Percentiles rank a stretch among this genome's conserved stretches.
Conservation (phyloP, 2,113 vertebrate species). For the Tylochromis polylepis region DNA sequence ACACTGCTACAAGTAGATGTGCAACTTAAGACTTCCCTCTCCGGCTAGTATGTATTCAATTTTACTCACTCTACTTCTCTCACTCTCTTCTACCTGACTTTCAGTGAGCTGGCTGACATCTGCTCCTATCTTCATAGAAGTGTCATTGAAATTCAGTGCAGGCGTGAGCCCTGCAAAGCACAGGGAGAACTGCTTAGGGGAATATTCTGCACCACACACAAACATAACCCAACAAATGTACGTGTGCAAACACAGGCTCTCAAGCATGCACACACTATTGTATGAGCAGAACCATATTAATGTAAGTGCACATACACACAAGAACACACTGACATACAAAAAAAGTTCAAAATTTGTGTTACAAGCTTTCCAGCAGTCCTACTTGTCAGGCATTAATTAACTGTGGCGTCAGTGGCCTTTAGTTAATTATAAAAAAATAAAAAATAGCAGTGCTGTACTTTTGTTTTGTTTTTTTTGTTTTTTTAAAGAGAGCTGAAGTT, state of each 20-base stretch:
- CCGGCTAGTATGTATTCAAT: slow-evolving; percentile 20
- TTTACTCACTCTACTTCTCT: slow-evolving; percentile 14
- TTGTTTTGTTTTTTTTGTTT: too few relatives aligned
- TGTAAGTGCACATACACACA: neutral
- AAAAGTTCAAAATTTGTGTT: neutral
- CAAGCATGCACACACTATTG: neutral
- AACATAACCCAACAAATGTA: neutral
- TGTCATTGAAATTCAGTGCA: slow-evolving; percentile 69
- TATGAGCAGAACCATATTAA: neutral
- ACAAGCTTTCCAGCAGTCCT: neutral
- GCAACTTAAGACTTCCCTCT: slow-evolving; percentile 7
- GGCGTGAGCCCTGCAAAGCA: slow-evolving; percentile 50
- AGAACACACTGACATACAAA: neutral
- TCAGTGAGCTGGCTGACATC: slow-evolving; percentile 59
- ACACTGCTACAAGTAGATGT: slow-evolving; percentile 7
- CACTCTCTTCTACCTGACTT: slow-evolving; percentile 54
- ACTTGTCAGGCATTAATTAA: slow-evolving; percentile 27
- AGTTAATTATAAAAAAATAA: neutral
- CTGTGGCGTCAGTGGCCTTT: slow-evolving; percentile 11
- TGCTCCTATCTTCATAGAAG: slow-evolving; percentile 62
- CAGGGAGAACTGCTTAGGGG: slow-evolving; percentile 49
- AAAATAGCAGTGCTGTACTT: neutral
- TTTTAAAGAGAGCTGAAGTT: neutral
- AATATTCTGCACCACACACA: slow-evolving; percentile 43
- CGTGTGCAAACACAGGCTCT: neutral